phyloP scores from a whole-genome alignment of 2,113 vertebrate species.

The Agapornis roseicollis region DNA sequence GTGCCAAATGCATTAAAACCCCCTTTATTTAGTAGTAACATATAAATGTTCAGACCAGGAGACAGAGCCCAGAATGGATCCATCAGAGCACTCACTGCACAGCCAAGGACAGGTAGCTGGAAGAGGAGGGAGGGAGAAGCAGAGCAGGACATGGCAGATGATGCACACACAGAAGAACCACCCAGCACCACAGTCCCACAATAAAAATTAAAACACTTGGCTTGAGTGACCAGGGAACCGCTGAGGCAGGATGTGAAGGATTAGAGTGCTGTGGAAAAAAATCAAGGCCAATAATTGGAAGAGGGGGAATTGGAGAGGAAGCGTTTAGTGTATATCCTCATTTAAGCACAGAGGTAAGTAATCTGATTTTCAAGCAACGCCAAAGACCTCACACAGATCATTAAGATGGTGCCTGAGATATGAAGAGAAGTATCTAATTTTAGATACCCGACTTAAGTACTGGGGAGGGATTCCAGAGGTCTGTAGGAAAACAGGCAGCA shows the following conservation, averaged over 20 bases:
- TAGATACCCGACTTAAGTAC: not conserved
- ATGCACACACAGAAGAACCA: not conserved
- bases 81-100: not conserved
- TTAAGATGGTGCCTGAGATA: constrained; percentile 68
- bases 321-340: not conserved
- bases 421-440: constrained; percentile 35
- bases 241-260: not conserved
- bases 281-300: not conserved
- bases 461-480: not conserved
- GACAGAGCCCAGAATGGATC: not conserved
- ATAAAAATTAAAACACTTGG: not conserved
- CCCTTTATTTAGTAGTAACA: not conserved
- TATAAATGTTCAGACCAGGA: not conserved
- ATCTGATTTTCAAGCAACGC: constrained; percentile 53
- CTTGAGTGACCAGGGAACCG: not conserved
- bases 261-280: not conserved
- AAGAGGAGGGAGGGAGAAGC: not conserved
- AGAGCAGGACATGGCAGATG: fast-evolving
- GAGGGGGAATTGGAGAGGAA: constrained; percentile 28
- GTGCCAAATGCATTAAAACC: not conserved
- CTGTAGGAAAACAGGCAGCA: not conserved
- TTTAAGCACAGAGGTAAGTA: constrained; percentile 12
- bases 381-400: constrained; percentile 62
- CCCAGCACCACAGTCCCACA: not conserved
- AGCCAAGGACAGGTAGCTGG: not conserved